Evolutionary conservation across 2,888 invertebrate genomes (phyloP).

Genomic region (Parochlus steinenii): DNA sequence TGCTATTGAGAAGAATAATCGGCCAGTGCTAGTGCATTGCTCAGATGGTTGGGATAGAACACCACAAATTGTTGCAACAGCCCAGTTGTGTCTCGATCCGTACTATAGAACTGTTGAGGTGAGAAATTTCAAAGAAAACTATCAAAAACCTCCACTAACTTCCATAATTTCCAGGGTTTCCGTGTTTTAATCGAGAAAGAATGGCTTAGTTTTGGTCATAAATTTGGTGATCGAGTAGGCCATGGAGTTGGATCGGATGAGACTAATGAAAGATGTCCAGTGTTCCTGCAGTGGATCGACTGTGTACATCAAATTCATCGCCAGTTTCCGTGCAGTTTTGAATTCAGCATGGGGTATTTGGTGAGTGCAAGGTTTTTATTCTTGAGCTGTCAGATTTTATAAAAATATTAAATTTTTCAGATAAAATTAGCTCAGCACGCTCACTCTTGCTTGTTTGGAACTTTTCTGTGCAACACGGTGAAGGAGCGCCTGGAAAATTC

Average conservation of each 20-base stretch:
- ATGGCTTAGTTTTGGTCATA: slow-evolving; percentile 97
- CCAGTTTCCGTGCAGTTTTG: slow-evolving; percentile 87
- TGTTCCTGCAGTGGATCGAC: slow-evolving; percentile 96
- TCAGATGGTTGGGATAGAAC: slow-evolving; percentile 99
- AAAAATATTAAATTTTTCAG: slow-evolving; percentile 32
- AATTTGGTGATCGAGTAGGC: slow-evolving; percentile 90
- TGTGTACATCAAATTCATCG: slow-evolving; percentile 79
- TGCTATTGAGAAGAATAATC: slow-evolving; percentile 60
- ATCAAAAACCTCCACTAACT: background rate
- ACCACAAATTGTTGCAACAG: slow-evolving; percentile 87
- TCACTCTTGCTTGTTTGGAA: slow-evolving; percentile 92
- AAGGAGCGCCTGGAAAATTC: slow-evolving; percentile 51
- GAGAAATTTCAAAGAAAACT: slow-evolving; percentile 16
- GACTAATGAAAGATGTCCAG: slow-evolving; percentile 89
- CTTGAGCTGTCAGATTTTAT: background rate
- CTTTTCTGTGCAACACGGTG: slow-evolving; percentile 80
- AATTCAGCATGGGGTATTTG: slow-evolving; percentile 86
- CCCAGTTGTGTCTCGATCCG: slow-evolving; percentile 84
- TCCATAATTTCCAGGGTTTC: slow-evolving; percentile 53
- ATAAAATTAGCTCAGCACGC: slow-evolving; percentile 90
- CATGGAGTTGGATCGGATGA: slow-evolving; percentile 69
- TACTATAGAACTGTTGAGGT: slow-evolving; percentile 86
- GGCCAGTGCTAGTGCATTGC: slow-evolving; percentile 92
- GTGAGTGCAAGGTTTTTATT: slow-evolving; percentile 32
- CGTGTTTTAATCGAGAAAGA: slow-evolving; percentile 85